Evolutionary conservation across 1,140 invertebrate genomes (phyloP).

Genomic region (Bacillus rossius): DNA sequence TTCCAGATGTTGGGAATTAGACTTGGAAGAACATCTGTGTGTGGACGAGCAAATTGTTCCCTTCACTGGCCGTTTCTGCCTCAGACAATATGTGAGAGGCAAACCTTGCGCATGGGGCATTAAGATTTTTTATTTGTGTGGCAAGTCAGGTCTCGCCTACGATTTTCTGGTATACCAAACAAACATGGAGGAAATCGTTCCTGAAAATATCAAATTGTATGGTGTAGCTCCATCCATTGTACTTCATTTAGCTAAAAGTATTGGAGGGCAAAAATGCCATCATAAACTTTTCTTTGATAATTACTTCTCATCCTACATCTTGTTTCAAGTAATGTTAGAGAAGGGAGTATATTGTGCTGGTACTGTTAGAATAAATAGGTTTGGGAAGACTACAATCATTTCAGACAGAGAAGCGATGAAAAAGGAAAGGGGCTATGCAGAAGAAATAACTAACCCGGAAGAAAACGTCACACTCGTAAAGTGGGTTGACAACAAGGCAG

Average conservation of each 20-base stretch:
- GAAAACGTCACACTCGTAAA: no score
- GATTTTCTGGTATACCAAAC: conserved; percentile 30
- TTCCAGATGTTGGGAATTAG: conserved; percentile 2
- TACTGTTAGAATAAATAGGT: conserved; percentile 17
- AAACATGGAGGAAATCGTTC: conserved; percentile 4
- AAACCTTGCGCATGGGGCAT: conserved; percentile 17
- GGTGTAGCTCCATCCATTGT: not conserved
- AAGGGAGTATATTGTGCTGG: conserved; percentile 12
- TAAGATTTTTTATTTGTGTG: conserved; percentile 26
- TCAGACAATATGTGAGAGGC: conserved; percentile 16
- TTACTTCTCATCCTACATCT: no score
- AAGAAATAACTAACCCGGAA: no score
- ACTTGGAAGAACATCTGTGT: conserved; percentile 17
- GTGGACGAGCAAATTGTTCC: conserved; percentile 33
- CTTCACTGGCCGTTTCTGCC: conserved; percentile 24
- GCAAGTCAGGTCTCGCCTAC: conserved; percentile 22
- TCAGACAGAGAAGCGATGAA: conserved; percentile 15
- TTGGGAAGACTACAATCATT: conserved; percentile 11
- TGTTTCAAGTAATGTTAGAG: not conserved
- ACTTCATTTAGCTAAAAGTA: conserved; percentile 11
- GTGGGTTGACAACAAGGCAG: no score
- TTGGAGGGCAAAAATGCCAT: not conserved
- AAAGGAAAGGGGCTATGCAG: conserved; percentile 13
- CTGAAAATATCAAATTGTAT: no score
- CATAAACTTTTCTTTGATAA: no score